These are phyloP conservation scores for Dichetophora obliterata DNA, from an alignment of 2,888 invertebrate genomes.

Conservation along the genomic window DNA sequence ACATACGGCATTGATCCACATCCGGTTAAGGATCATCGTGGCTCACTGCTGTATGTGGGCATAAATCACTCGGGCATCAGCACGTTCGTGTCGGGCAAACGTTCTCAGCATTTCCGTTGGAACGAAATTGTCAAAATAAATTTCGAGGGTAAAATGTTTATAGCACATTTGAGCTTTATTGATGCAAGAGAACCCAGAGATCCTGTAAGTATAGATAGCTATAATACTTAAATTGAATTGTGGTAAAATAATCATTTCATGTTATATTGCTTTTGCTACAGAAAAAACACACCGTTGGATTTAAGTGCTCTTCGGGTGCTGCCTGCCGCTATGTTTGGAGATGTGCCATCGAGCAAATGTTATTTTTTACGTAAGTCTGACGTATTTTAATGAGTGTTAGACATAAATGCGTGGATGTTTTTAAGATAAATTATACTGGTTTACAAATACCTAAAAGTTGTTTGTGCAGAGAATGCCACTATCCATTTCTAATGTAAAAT, in stretches of 20 bases:
- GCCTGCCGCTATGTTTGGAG: slow-evolving; percentile 97
- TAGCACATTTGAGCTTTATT: slow-evolving; percentile 91
- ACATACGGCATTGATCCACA: slow-evolving; percentile 99
- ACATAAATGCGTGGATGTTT: too few relatives aligned
- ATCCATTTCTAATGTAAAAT: too few relatives aligned
- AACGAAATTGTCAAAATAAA: slow-evolving; percentile 95
- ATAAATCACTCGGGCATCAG: slow-evolving; percentile 96
- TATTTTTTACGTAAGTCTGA: slow-evolving; percentile 93
- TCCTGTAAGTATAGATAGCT: slow-evolving; percentile 40
- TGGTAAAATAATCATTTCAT: too few relatives aligned
- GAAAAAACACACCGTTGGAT: slow-evolving; percentile 95
- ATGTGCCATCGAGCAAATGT: slow-evolving; percentile 97
- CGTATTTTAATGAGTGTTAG: background rate
- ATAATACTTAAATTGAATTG: background rate
- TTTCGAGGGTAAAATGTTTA: slow-evolving; percentile 98
- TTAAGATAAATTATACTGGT: too few relatives aligned
- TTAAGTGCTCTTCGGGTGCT: slow-evolving; percentile 92
- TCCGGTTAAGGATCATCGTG: slow-evolving; percentile 96
- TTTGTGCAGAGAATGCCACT: too few relatives aligned
- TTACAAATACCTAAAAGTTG: too few relatives aligned
- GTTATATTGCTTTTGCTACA: slow-evolving; percentile 63
- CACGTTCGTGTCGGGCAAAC: slow-evolving; percentile 92
- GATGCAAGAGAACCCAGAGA: slow-evolving; percentile 77
- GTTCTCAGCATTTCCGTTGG: slow-evolving; percentile 97
- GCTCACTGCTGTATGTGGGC: slow-evolving; percentile 91